Conservation (phyloP, 2,888 invertebrate genomes). For the Keiferia lycopersicella region DNA sequence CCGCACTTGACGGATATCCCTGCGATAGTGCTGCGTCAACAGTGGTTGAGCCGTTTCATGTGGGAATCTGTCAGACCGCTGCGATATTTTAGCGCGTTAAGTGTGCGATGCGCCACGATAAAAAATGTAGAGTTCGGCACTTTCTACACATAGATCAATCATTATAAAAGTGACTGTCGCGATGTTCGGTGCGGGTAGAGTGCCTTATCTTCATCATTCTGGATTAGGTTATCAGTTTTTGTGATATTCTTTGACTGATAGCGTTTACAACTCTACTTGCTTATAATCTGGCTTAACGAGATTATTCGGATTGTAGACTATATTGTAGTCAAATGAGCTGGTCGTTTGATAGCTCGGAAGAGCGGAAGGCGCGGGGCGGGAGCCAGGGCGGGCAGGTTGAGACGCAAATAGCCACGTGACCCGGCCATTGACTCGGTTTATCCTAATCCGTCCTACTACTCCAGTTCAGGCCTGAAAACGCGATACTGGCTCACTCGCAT, state of each 20-base stretch:
- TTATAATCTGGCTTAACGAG: background rate
- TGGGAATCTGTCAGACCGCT: too few relatives aligned
- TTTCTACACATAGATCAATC: constrained; percentile 6
- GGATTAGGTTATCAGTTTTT: constrained; percentile 3
- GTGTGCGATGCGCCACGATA: too few relatives aligned
- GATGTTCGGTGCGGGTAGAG: background rate
- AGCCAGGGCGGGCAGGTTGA: constrained; percentile 50
- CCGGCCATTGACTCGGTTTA: constrained; percentile 81
- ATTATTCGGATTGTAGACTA: background rate
- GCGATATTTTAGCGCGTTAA: too few relatives aligned
- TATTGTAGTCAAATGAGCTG: constrained; percentile 67
- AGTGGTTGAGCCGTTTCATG: too few relatives aligned
- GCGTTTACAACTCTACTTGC: background rate
- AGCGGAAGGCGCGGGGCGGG: constrained; percentile 50
- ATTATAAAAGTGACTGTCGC: background rate
- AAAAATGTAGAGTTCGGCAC: background rate
- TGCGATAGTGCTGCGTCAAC: too few relatives aligned
- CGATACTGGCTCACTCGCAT: constrained; percentile 40
- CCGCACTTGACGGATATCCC: too few relatives aligned
- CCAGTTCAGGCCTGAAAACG: constrained; percentile 65
- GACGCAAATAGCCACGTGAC: constrained; percentile 78
- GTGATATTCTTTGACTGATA: constrained; percentile 6
- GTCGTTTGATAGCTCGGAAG: constrained; percentile 58
- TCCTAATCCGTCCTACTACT: constrained; percentile 81
- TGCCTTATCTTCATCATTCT: constrained; percentile 1